Evolutionary conservation across 2,888 invertebrate genomes (phyloP), one percentile per base, ranked within the genome.

Genomic region (Zeuzera pyrina): DNA sequence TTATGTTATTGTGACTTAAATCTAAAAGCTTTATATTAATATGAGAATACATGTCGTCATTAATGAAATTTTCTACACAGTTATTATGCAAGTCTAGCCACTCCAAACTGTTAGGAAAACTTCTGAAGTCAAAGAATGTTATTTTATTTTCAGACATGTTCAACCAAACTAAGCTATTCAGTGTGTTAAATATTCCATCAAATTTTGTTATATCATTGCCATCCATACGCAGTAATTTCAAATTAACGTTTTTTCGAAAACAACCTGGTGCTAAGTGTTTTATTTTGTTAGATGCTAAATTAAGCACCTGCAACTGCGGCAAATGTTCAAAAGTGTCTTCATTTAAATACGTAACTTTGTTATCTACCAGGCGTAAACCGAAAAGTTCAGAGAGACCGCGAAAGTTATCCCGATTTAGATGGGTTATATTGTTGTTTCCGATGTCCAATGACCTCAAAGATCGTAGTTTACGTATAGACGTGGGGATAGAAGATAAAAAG

Each of bases 51-150:
- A 73, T 86, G 68, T 67, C 86, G 55, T 69, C 88, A 68, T 67
- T 89, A 65, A 72, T 83, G 85, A 81, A 88, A 46, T 85, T 86
- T 41, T 85, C 78, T 43, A 93, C 89, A 57, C 87, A 84, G 72
- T 93, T 93, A 57, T 89, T 86, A 66, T 92, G 91, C 64, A 93
- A 87, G 68, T 93, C 92, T 42, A 94, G 76, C 90, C 91, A 91
- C 57, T 91, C 90, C 36, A 93, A 83, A 47, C 88, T 90, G 11
- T 79, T 64, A 10, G 93, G 93, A 43, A 93, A 86, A 60, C 90
- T 87, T 49, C 88, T 88, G 54, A 91, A 93, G 69, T 93, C 92
- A 57, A 92, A 92, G 81, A 88, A 88, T 24, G 84, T 71, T 43
- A 93, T 84, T 66, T 87, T 88, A 70, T 93, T 93, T 55, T 89